These are phyloP conservation scores for Anarsia innoxiella DNA, from an alignment of 2,888 invertebrate species.

Conservation along the genomic window DNA sequence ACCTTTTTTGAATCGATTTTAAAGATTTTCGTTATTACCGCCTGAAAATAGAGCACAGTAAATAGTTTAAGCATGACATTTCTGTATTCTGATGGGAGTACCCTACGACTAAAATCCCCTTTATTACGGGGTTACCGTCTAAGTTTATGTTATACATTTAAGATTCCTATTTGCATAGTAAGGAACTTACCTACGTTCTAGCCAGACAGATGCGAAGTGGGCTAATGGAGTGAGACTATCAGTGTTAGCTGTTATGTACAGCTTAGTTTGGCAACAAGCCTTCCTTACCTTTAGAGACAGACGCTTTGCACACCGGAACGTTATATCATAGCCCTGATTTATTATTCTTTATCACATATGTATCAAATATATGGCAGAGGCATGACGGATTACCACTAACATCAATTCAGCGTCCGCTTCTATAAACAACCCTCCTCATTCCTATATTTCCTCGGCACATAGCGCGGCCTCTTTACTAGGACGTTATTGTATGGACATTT, in stretches of 20 bases:
- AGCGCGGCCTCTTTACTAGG: not conserved
- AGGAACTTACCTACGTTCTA: too few species aligned
- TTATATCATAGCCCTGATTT: slow-evolving; percentile 7
- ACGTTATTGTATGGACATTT: slow-evolving; percentile 23
- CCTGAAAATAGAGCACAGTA: too few species aligned
- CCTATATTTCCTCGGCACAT: slow-evolving; percentile 2
- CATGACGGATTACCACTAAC: slow-evolving; percentile 26
- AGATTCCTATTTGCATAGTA: too few species aligned
- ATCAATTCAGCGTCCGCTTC: slow-evolving; percentile 17
- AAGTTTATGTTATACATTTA: too few species aligned
- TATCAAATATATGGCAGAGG: slow-evolving; percentile 8
- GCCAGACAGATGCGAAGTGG: too few species aligned
- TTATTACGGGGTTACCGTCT: too few species aligned
- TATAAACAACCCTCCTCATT: slow-evolving; percentile 27
- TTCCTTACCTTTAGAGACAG: not conserved
- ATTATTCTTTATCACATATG: slow-evolving; percentile 8
- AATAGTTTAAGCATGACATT: too few species aligned
- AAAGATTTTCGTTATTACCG: too few species aligned
- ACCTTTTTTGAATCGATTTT: too few species aligned
- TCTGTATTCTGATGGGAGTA: too few species aligned
- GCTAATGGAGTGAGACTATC: slow-evolving; percentile 5
- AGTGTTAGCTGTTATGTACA: too few species aligned
- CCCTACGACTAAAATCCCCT: too few species aligned
- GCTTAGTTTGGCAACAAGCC: not conserved
- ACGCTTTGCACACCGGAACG: slow-evolving; percentile 1